Base-by-base conservation (phyloP, 2,888 invertebrate species). In the Cheilosia soror region DNA sequence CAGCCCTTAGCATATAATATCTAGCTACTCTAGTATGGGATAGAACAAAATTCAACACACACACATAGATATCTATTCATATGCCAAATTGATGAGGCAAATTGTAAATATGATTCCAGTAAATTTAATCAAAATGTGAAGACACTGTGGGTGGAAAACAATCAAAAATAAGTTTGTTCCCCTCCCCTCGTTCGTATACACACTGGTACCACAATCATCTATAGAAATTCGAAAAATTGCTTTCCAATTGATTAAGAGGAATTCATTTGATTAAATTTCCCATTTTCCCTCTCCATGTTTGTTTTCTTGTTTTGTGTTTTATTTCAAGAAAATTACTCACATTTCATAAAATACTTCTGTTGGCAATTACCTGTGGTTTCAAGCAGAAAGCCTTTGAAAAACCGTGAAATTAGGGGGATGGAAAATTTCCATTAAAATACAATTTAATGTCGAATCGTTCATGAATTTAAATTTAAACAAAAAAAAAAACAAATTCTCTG, bases 321-420 rank as follows among this genome's bases (percentile, higher is more conserved):
- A 51, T 5, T 13, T 27, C 11, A 51, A 47, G 44, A 25, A 51
- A 27, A 27, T 25, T 13, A 51, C 25, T 27, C 13, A 51, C 1
- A 27, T 51, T 51, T 27, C 20, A 51, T 51, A 13, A 27, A 25
- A 27, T 20, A 7, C 25, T 49, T 2, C 3, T 6, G 5, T 3
- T 49, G 25, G 4, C 49, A 49, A 49, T 49, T 27, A 51, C 27
- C 49, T 25, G 51, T 5, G 51, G 51, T 51, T 49, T 20, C 15
- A 3, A 5, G 7, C 44, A 20, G 15, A 47, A 47, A n/a, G 7
- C 44, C 44, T 20, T 47, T 47, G 44, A 47, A 47, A 47, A n/a
- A 13, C 5, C 20, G 20, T n/a, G 5, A 6, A 33, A 42, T 42
- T n/a, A 42, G 4, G 13, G n/a, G n/a, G 13, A 42, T 42, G 42